Evolutionary conservation across 2,797 vertebrate genomes (phyloP).

Genomic region (Artibeus jamaicensis): DNA sequence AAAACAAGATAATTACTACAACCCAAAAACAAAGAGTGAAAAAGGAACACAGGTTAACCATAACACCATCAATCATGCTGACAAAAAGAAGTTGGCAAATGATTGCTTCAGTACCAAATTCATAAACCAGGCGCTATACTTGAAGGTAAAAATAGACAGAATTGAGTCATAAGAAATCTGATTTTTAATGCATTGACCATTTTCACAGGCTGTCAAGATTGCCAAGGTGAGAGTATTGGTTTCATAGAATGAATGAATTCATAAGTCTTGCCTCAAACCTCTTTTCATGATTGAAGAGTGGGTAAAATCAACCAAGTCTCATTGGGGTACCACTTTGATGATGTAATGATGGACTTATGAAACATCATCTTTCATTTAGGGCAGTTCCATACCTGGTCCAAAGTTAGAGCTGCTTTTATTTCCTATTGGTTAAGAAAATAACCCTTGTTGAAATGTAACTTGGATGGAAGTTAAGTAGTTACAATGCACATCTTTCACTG

Average conservation of each 20-base stretch:
- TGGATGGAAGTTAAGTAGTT: background rate
- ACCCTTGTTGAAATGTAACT: background rate
- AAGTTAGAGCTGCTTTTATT: background rate
- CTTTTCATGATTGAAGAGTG: background rate
- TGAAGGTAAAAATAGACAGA: background rate
- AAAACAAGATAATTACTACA: conserved; percentile 9
- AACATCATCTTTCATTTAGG: background rate
- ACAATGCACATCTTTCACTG: background rate
- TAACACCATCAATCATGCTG: background rate
- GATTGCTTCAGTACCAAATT: background rate
- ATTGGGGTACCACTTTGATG: background rate
- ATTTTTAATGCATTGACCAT: background rate
- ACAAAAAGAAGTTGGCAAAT: background rate
- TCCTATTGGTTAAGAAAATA: background rate
- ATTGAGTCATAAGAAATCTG: background rate
- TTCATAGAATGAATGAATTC: background rate
- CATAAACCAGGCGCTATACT: background rate
- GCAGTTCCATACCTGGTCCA: background rate
- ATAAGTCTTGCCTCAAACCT: background rate
- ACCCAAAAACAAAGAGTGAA: background rate
- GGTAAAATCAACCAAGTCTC: background rate
- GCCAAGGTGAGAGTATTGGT: background rate
- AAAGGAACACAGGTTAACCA: background rate
- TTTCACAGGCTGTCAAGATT: background rate
- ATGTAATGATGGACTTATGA: too few relatives aligned